Evolutionary conservation across 1,140 invertebrate genomes (phyloP).

Genomic region (Drosophila mauritiana): DNA sequence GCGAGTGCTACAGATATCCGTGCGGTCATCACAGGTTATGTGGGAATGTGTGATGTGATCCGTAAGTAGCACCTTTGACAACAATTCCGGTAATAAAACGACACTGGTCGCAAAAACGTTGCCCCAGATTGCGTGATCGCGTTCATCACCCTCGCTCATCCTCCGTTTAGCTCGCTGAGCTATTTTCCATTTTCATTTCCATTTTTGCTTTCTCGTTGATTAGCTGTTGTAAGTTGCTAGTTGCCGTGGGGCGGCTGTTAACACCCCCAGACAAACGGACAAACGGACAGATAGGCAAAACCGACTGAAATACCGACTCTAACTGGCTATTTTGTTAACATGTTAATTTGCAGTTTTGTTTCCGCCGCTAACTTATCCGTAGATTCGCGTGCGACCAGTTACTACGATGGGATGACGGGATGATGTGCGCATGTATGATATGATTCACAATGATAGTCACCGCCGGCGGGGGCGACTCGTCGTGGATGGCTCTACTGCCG

Average conservation of each 20-base stretch:
- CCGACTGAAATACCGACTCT: slow-evolving; percentile 13
- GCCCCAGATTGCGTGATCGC: slow-evolving; percentile 46
- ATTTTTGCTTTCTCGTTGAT: slow-evolving; percentile 20
- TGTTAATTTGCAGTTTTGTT: slow-evolving; percentile 75
- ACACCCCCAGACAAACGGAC: slow-evolving; percentile 16
- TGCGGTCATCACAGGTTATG: background rate
- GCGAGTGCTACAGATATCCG: background rate
- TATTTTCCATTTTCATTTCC: slow-evolving; percentile 16
- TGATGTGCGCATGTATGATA: slow-evolving; percentile 52
- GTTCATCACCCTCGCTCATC: slow-evolving; percentile 4
- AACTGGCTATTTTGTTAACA: slow-evolving; percentile 75
- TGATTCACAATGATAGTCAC: slow-evolving; percentile 57
- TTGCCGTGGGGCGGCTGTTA: slow-evolving; percentile 43
- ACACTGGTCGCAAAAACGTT: slow-evolving; percentile 42
- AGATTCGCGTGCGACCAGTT: slow-evolving; percentile 49
- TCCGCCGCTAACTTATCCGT: slow-evolving; percentile 39
- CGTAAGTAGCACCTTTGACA: slow-evolving; percentile 50
- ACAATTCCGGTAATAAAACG: slow-evolving; percentile 64
- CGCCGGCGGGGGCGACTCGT: slow-evolving; percentile 19
- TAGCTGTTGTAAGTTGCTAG: slow-evolving; percentile 19
- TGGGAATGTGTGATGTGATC: slow-evolving; percentile 22
- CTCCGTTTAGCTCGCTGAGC: slow-evolving; percentile 1
- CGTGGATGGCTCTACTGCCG: background rate
- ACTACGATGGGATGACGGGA: background rate
- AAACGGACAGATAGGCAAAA: slow-evolving; percentile 9